A percentile compares a stretch with the other conserved stretches of the same genome.
These are phyloP conservation scores for Nephila pilipes DNA, from an alignment of 1,140 invertebrate species.

Conservation along the genomic window DNA sequence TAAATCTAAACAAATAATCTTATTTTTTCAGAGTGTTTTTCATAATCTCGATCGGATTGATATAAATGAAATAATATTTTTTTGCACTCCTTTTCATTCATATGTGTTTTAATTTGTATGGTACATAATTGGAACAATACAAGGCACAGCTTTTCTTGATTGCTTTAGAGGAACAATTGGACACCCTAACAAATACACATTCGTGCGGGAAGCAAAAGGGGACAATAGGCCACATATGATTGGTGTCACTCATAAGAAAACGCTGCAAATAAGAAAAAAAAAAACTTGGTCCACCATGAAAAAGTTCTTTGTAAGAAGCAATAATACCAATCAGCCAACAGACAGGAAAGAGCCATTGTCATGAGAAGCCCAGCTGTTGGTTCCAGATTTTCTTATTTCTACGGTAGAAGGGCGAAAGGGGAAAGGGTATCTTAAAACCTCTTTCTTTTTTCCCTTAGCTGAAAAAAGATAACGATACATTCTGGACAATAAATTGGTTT, in stretches of 20 bases:
- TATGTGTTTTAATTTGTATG: neutral
- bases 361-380: slow-evolving; percentile 57
- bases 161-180: slow-evolving; percentile 50
- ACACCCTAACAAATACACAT: slow-evolving; percentile 19
- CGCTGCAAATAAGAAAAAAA: slow-evolving; percentile 38
- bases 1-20: too few relatives aligned
- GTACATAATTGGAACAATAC: neutral
- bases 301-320: slow-evolving; percentile 67
- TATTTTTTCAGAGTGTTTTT: too few relatives aligned
- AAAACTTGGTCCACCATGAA: slow-evolving; percentile 30
- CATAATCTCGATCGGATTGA: too few relatives aligned
- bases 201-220: slow-evolving; percentile 43
- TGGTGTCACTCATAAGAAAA: slow-evolving; percentile 67
- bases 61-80: neutral
- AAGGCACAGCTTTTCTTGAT: slow-evolving; percentile 6
- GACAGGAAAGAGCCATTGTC: slow-evolving; percentile 58
- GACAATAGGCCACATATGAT: slow-evolving; percentile 65
- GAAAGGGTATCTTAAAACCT: neutral
- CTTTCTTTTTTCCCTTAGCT: neutral
- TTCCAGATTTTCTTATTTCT: slow-evolving; percentile 58
- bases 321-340: slow-evolving; percentile 68
- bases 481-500: slow-evolving; percentile 43
- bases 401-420: neutral
- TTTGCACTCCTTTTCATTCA: neutral
- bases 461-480: slow-evolving; percentile 43